Conservation (phyloP, 2,113 vertebrate species). For the Prunella fulvescens region DNA sequence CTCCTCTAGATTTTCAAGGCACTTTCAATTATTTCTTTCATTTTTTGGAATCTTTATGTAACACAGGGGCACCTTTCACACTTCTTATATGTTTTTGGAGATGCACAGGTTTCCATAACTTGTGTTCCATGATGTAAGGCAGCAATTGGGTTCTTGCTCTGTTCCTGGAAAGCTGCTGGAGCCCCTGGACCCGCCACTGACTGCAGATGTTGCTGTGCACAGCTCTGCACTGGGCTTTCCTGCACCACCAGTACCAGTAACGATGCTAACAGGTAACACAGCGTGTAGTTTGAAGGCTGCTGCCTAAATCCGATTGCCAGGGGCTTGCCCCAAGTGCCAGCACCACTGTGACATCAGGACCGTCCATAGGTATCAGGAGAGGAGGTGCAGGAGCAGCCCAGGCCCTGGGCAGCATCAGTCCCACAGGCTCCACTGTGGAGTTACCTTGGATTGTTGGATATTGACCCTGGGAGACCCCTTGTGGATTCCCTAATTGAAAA, state of each 20-base stretch:
- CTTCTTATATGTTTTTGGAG: neutral
- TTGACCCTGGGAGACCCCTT: constrained; percentile 94
- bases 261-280: fast-evolving
- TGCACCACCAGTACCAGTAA: fast-evolving
- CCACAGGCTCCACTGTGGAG: constrained; percentile 65
- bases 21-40: neutral
- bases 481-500: constrained; percentile 99
- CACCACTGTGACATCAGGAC: neutral
- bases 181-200: fast-evolving
- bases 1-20: neutral
- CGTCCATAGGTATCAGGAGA: neutral
- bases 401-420: neutral
- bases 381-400: neutral
- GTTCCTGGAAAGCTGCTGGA: neutral
- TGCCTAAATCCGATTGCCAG: neutral
- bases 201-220: neutral
- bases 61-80: neutral
- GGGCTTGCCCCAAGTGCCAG: neutral
- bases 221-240: fast-evolving
- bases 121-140: neutral
- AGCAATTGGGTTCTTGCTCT: neutral
- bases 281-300: fast-evolving
- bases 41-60: neutral
- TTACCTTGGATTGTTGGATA: constrained; percentile 89
- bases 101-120: neutral